A percentile compares a stretch with the other conserved stretches of the same genome.
Conservation (phyloP, 1,140 invertebrate genomes). For the Trialeurodes vaporariorum region DNA sequence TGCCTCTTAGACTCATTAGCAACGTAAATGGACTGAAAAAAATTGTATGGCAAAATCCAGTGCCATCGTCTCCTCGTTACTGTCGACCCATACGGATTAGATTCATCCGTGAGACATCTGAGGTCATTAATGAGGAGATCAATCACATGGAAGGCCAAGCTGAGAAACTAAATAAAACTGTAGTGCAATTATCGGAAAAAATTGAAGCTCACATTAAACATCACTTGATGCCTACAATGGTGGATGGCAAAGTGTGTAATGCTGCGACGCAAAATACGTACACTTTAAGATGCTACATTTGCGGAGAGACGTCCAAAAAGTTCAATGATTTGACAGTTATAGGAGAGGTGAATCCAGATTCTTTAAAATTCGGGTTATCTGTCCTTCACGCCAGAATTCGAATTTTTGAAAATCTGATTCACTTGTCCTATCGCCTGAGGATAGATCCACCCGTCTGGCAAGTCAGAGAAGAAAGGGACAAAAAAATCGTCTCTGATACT, state of each 20-base stretch:
- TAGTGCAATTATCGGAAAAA: neutral
- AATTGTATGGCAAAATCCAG: conserved; percentile 16
- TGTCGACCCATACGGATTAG: conserved; percentile 11
- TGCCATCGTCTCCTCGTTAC: conserved; percentile 12
- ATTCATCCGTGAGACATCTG: neutral
- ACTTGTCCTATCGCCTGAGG: conserved; percentile 27
- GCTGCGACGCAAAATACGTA: neutral
- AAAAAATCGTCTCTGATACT: conserved; percentile 7
- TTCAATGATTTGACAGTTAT: conserved; percentile 31
- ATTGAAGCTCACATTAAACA: neutral
- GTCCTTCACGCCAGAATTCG: conserved; percentile 31
- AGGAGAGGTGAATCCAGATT: conserved; percentile 20
- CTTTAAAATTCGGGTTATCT: conserved; percentile 31
- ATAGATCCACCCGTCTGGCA: neutral
- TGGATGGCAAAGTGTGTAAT: conserved; percentile 9
- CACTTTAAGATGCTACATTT: conserved; percentile 30
- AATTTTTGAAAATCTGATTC: conserved; percentile 28
- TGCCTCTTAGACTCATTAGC: conserved; percentile 10
- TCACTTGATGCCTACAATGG: conserved; percentile 1
- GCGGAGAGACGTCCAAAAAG: conserved; percentile 30
- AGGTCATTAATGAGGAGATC: neutral
- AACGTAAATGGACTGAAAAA: conserved; percentile 8
- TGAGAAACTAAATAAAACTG: neutral
- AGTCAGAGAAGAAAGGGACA: neutral
- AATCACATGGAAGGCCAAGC: neutral